Base-by-base conservation (phyloP, 1,140 invertebrate genomes). In the Ceratina calcarata region DNA sequence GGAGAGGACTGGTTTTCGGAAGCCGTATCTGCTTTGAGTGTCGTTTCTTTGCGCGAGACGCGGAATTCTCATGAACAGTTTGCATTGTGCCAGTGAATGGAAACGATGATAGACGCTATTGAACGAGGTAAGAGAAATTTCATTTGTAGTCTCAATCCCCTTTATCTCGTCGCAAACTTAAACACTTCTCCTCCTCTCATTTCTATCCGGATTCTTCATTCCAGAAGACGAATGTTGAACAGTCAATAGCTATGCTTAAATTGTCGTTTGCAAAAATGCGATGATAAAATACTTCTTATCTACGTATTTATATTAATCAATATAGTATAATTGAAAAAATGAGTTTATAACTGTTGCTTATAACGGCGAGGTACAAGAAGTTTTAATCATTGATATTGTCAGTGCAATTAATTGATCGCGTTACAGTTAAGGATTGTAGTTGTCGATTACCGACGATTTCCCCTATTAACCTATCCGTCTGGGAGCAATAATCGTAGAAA, bases 1-100 rank as follows among this genome's bases (percentile, higher is more conserved):
- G 85, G 72, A 74, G 60, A 65, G n/a, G 85, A 91, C 91, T 89
- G 87, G 91, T 92, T 92, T 89, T 83, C 82, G 72, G 72, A 86
- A 86, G 58, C 78, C 68, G 64, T 62, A 49, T 84, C 82, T 81
- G 58, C 55, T 79, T 74, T n/a, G n/a, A 75, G 49, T 27, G 1
- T 16, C 70, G 81, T 62, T 51, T 78, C 62, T 65, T 72, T 20
- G 66, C 55, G 45, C 45, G 18, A 69, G 68, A 82, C 86, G 73
- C 74, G 60, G n/a, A 84, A 53, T 71, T 71, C 79, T 57, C 80
- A 79, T 78, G 83, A 83, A 84, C 81, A 82, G 83, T 86, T 51
- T 69, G 67, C 32, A 76, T 76, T 70, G 81, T 73, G 51, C 24
- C 49, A 64, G 76, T 64, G 74, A 74, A 66, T 32, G 6, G 45